phyloP scores from a whole-genome alignment of 2,113 vertebrate species.

The Erythrocercus mccallii region DNA sequence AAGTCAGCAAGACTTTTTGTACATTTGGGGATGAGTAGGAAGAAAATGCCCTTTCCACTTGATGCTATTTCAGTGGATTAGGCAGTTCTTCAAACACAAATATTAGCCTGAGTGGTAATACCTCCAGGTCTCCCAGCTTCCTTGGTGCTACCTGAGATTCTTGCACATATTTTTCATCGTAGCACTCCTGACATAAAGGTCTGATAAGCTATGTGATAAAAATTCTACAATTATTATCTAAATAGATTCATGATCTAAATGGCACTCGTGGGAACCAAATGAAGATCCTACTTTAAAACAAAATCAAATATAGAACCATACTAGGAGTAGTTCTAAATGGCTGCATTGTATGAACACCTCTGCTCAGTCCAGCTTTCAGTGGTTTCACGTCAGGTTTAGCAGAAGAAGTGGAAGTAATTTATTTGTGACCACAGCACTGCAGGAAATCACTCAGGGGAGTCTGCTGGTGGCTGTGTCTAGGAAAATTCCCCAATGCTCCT shows the following conservation, averaged over 20 bases:
- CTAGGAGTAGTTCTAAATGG: neutral
- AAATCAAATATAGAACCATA: neutral
- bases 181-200: neutral
- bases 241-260: neutral
- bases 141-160: neutral
- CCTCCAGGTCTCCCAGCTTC: neutral
- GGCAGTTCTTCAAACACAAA: neutral
- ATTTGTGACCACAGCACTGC: neutral
- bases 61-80: conserved; percentile 48
- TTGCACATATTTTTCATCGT: neutral
- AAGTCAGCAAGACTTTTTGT: conserved; percentile 6
- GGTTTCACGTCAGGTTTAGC: neutral
- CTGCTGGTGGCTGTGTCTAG: neutral
- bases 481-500: neutral
- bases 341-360: neutral
- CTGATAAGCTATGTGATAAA: neutral
- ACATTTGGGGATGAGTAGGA: neutral
- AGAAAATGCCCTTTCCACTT: conserved; percentile 26
- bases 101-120: neutral
- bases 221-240: neutral
- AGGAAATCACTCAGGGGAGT: neutral
- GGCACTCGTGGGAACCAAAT: neutral
- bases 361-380: neutral
- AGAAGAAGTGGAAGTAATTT: neutral
- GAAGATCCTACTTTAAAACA: neutral